Percentiles rank a stretch among this genome's conserved stretches.
Conservation (phyloP, 2,797 vertebrate species). For the Emys orbicularis region DNA sequence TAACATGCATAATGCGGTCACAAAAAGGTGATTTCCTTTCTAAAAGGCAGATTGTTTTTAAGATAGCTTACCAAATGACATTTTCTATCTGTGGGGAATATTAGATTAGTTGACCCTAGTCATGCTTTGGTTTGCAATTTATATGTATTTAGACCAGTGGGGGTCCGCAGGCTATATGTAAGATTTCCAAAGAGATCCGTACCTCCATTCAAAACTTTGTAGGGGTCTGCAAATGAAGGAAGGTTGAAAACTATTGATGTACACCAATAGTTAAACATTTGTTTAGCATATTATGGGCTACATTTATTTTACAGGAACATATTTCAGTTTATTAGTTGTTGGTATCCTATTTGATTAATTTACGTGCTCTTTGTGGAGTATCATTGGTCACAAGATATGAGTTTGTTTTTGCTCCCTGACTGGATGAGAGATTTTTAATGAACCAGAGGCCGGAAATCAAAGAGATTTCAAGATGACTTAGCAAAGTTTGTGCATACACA, state of each 20-base stretch:
- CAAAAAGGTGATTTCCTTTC: background rate
- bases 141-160: background rate
- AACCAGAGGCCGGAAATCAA: background rate
- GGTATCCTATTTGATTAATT: background rate
- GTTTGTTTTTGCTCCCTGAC: background rate
- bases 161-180: no score
- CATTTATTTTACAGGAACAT: background rate
- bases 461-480: background rate
- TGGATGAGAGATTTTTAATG: background rate
- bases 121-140: background rate
- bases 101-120: background rate
- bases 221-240: no score
- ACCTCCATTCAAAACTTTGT: no score
- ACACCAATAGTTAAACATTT: background rate
- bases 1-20: background rate
- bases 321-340: background rate
- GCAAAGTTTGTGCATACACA: fast-evolving
- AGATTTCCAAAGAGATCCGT: no score
- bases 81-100: background rate
- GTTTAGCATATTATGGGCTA: background rate
- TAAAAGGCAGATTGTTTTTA: background rate
- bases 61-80: background rate
- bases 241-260: no score
- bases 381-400: background rate
- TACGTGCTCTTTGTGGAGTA: background rate